A percentile compares a stretch with the other conserved stretches of the same genome.
Conservation (phyloP, 2,113 vertebrate genomes). For the Campylomormyrus tamandua region DNA sequence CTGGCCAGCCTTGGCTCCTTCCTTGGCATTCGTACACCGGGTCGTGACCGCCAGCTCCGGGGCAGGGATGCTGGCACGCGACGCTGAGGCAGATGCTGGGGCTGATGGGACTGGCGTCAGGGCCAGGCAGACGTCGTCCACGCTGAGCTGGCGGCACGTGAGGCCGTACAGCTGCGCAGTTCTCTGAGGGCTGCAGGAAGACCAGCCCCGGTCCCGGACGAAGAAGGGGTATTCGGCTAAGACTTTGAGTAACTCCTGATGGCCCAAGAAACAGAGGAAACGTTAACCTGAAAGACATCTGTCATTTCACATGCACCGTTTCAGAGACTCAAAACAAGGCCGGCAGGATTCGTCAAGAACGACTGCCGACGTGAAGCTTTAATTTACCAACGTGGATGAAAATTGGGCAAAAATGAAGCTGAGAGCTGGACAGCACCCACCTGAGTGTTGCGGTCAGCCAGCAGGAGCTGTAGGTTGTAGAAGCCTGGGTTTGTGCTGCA, state of each 20-base stretch:
- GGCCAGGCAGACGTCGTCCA: slow-evolving; percentile 63
- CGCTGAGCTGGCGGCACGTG: slow-evolving; percentile 56
- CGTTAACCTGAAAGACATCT: not conserved
- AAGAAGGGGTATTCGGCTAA: slow-evolving; percentile 64
- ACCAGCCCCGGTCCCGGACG: slow-evolving; percentile 61
- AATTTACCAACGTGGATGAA: not conserved
- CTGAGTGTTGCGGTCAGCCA: slow-evolving; percentile 56
- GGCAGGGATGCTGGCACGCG: not conserved
- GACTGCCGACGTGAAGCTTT: not conserved
- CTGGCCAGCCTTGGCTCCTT: not conserved
- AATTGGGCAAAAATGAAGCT: not conserved
- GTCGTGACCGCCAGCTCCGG: not conserved
- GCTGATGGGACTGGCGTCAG: slow-evolving; percentile 48
- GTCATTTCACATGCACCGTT: not conserved
- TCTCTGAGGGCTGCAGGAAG: slow-evolving; percentile 61
- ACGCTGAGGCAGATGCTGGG: slow-evolving; percentile 7
- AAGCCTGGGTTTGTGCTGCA: slow-evolving; percentile 40
- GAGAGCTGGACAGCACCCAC: slow-evolving; percentile 28
- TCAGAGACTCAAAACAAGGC: not conserved
- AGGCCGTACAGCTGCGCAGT: slow-evolving; percentile 59
- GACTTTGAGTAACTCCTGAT: slow-evolving; percentile 61
- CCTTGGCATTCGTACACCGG: not conserved
- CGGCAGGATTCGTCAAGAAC: not conserved
- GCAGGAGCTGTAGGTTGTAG: slow-evolving; percentile 55
- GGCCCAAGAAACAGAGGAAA: slow-evolving; percentile 5